Base-by-base conservation (phyloP, 2,888 invertebrate genomes). In the Hydriomena furcata region DNA sequence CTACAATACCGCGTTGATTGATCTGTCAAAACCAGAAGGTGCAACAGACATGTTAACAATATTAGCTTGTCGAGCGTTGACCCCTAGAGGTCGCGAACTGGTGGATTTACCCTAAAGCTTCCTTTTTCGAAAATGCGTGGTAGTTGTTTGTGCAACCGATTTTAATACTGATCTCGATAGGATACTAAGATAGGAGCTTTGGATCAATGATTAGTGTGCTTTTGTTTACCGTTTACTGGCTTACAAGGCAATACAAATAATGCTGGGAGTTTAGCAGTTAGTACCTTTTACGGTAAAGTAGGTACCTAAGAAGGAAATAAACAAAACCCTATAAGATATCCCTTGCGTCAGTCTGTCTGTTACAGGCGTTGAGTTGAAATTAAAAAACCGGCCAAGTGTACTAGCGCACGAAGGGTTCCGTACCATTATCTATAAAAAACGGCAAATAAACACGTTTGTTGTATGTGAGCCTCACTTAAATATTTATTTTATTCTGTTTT, bases 81-180 rank as follows among this genome's bases (percentile, higher is more conserved):
- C 73, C 79, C 64, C 58, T 49, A 40, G 66, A 53, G 64, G 66
- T 60, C 60, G 60, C 55, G 59, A 62, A 62, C 58, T 64, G 68
- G 65, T 51, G 48, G 13, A 52, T 60, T 69, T 67, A 71, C 76
- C 75, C 71, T 64, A 65, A 62, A 56, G 52, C 56, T 66, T 58
- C 71, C 76, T 71, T 70, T 77, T 77, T 76, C 38, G 72, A 75
- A 65, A 65, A 62, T 55, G 76, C 76, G 79, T 78, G 76, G 79
- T 76, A 64, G 58, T 47, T 67, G 53, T 61, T 68, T 66, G 60
- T 52, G 55, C 48, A 52, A 63, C 56, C 60, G 56, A 62, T 68
- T 68, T 66, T 52, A 46, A 44, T 49, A 50, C 52, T 55, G 57
- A 55, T 48, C 61, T 63, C 61, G 58, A 60, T 36, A 13, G 4